Evolutionary conservation across 23 tunicate species (phyloP).

Genomic region (Styela clava): DNA sequence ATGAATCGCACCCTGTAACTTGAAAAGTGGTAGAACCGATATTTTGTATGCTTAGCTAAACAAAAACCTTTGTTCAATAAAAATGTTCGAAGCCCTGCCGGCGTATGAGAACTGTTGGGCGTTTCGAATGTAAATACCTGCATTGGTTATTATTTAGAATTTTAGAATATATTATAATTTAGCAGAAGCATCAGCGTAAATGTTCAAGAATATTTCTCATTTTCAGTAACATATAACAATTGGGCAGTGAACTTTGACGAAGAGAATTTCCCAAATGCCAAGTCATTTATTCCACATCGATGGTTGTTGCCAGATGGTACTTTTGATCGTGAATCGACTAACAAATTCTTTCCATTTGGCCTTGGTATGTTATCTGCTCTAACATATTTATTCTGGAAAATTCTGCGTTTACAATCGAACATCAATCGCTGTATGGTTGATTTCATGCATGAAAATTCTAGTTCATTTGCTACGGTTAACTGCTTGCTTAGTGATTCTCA

Average conservation of each 20-base stretch:
- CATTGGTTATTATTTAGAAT: no score
- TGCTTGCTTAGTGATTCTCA: not conserved
- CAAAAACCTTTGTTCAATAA: no score
- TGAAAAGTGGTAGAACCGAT: no score
- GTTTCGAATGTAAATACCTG: no score
- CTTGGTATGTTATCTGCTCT: conserved; percentile 68
- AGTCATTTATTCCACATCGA: conserved; percentile 52
- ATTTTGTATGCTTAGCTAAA: no score
- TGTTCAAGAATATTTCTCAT: not conserved
- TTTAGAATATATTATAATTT: no score
- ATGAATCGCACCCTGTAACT: no score
- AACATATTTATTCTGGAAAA: not conserved
- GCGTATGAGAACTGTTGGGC: no score
- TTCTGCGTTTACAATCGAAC: not conserved
- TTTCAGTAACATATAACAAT: conserved; percentile 84
- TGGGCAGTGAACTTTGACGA: conserved; percentile 75
- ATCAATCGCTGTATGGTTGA: not conserved
- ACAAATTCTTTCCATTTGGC: conserved; percentile 82
- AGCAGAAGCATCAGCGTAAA: no score
- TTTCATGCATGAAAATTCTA: not conserved
- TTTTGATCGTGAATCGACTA: conserved; percentile 43
- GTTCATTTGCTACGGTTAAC: not conserved
- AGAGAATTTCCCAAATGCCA: conserved; percentile 70
- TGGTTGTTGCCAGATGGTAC: conserved; percentile 69
- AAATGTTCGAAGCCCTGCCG: no score